These are phyloP conservation scores for Hippoglossus hippoglossus DNA, from an alignment of 2,797 vertebrate species.

Conservation along the genomic window DNA sequence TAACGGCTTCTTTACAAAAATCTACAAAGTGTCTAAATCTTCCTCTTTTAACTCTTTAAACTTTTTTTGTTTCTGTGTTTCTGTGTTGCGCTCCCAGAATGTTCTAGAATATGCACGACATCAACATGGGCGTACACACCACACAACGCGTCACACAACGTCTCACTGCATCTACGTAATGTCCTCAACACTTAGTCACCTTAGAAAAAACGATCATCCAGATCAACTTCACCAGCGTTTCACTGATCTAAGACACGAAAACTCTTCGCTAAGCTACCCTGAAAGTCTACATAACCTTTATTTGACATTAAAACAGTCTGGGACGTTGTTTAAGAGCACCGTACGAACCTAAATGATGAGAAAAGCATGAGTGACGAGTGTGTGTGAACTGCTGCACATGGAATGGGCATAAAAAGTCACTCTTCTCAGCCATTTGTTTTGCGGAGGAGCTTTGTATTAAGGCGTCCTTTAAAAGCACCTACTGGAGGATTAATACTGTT, in stretches of 20 bases:
- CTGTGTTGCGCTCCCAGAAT: constrained; percentile 29
- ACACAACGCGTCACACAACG: constrained; percentile 61
- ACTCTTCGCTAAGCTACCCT: constrained; percentile 60
- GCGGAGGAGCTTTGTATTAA: constrained; percentile 55
- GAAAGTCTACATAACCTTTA: constrained; percentile 45
- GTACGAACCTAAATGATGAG: constrained; percentile 50
- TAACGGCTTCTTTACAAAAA: constrained; percentile 39
- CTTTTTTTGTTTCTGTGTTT: neutral
- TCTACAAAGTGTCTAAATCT: constrained; percentile 37
- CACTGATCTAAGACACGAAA: constrained; percentile 46
- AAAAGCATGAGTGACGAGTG: constrained; percentile 20
- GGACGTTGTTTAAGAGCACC: constrained; percentile 66
- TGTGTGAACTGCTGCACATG: constrained; percentile 18
- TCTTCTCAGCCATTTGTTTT: constrained; percentile 48
- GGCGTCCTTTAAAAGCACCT: constrained; percentile 79
- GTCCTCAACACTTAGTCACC: constrained; percentile 46
- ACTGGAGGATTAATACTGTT: constrained; percentile 53
- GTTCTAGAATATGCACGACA: constrained; percentile 50
- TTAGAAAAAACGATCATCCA: constrained; percentile 15
- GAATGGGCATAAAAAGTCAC: constrained; percentile 59
- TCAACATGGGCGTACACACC: constrained; percentile 48
- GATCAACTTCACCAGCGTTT: constrained; percentile 35
- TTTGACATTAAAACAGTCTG: constrained; percentile 50
- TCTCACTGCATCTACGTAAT: constrained; percentile 53
- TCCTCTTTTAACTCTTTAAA: neutral